Evolutionary conservation across 1,140 invertebrate genomes (phyloP).

Genomic region (Apis dorsata): DNA sequence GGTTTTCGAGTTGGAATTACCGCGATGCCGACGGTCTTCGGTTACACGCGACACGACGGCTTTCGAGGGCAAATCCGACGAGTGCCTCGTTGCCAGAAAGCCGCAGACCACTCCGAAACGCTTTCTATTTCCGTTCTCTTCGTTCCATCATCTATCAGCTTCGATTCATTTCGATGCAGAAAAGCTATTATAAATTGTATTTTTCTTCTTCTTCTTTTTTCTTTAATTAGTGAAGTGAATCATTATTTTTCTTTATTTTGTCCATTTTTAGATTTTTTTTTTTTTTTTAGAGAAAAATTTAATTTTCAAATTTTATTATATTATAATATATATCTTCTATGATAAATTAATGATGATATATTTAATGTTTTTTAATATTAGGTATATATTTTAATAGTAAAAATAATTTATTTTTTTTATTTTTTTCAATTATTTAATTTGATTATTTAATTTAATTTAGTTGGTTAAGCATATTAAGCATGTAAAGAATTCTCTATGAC

Average conservation of each 20-base stretch:
- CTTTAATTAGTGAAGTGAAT: no score
- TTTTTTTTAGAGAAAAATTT: no score
- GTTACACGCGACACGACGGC: constrained; percentile 43
- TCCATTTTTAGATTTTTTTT: no score
- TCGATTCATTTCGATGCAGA: neutral
- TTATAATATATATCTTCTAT: no score
- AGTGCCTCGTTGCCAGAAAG: constrained; percentile 44
- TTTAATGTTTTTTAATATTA: no score
- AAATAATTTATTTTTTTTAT: neutral
- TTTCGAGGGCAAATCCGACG: constrained; percentile 22
- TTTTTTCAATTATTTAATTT: neutral
- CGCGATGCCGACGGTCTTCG: constrained; percentile 32
- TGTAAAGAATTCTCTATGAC: neutral
- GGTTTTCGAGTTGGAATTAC: constrained; percentile 48
- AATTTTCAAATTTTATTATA: no score
- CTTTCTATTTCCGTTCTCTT: constrained; percentile 35
- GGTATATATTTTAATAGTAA: no score
- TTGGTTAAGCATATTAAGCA: neutral
- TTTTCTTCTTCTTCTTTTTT: no score
- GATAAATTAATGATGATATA: no score
- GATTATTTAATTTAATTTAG: neutral
- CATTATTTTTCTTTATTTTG: no score
- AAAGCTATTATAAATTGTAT: neutral
- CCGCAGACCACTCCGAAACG: constrained; percentile 27
- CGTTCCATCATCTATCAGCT: neutral